Conservation (phyloP, 2,888 invertebrate genomes). For the Linnaemya vulpina region DNA sequence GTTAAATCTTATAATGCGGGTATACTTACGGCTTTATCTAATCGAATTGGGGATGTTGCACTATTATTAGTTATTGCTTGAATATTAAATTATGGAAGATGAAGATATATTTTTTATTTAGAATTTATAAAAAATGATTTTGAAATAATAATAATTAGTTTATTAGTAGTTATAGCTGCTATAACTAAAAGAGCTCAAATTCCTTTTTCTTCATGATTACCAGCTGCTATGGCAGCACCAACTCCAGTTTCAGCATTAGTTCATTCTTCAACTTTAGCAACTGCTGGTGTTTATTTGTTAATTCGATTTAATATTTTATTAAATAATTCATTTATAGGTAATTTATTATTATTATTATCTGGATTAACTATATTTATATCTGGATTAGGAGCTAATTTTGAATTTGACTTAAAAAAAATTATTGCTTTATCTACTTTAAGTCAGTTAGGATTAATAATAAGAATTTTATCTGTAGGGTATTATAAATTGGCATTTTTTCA, state of each 20-base stretch:
- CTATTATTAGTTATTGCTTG: slow-evolving; percentile 86
- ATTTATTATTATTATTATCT: slow-evolving; percentile 85
- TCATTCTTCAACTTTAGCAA: too few relatives aligned
- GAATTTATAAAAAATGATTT: slow-evolving; percentile 84
- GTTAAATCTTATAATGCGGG: slow-evolving; percentile 87
- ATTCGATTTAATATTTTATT: slow-evolving; percentile 87
- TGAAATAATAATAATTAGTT: slow-evolving; percentile 82
- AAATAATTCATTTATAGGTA: slow-evolving; percentile 81
- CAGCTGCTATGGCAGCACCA: slow-evolving; percentile 90
- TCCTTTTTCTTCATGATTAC: slow-evolving; percentile 90
- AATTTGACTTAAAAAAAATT: slow-evolving; percentile 89
- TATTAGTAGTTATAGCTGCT: slow-evolving; percentile 84
- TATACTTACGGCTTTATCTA: slow-evolving; percentile 88
- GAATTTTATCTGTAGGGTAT: too few relatives aligned
- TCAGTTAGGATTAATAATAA: too few relatives aligned
- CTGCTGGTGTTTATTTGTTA: slow-evolving; percentile 86
- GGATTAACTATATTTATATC: slow-evolving; percentile 86
- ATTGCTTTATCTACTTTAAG: too few relatives aligned
- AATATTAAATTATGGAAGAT: slow-evolving; percentile 85
- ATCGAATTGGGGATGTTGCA: slow-evolving; percentile 89
- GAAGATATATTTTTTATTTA: slow-evolving; percentile 85
- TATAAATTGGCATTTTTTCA: too few relatives aligned
- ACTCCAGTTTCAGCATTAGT: too few relatives aligned
- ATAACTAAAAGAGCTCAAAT: slow-evolving; percentile 92
- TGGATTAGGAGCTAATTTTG: slow-evolving; percentile 86